Evolutionary conservation across 2,113 vertebrate genomes (phyloP).

Genomic region (Nicator chloris): DNA sequence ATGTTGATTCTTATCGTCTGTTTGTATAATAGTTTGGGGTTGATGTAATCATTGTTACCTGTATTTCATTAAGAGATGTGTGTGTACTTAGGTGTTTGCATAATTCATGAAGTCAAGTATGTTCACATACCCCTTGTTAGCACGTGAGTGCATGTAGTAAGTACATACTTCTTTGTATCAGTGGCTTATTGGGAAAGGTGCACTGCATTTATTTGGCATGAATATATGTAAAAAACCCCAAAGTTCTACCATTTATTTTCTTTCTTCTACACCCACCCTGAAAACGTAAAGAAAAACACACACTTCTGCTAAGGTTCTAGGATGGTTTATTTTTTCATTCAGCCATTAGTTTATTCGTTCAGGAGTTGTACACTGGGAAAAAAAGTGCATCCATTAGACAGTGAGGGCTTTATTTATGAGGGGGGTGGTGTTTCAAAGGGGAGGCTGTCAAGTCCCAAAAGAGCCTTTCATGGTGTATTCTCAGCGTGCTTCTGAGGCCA

Average conservation of each 20-base stretch:
- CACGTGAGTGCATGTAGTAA: neutral
- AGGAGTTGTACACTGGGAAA: slow-evolving; percentile 64
- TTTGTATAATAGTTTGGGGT: slow-evolving; percentile 63
- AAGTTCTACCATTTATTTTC: slow-evolving; percentile 62
- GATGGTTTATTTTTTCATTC: slow-evolving; percentile 71
- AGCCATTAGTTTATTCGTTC: slow-evolving; percentile 69
- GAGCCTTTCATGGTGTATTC: slow-evolving; percentile 63
- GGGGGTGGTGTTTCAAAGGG: slow-evolving; percentile 58
- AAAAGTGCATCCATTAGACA: slow-evolving; percentile 67
- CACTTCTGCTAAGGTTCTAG: slow-evolving; percentile 42
- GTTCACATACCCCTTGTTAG: slow-evolving; percentile 33
- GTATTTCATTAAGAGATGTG: slow-evolving; percentile 50
- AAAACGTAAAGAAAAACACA: slow-evolving; percentile 66
- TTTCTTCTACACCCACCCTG: slow-evolving; percentile 41
- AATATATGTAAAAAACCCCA: slow-evolving; percentile 29
- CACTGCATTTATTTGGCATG: neutral
- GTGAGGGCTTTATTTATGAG: slow-evolving; percentile 71
- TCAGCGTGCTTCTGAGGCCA: slow-evolving; percentile 66
- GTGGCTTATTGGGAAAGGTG: slow-evolving; percentile 16
- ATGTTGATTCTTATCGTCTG: slow-evolving; percentile 46
- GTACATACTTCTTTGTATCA: neutral
- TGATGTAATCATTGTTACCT: slow-evolving; percentile 54
- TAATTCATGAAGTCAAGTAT: slow-evolving; percentile 63
- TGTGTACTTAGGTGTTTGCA: slow-evolving; percentile 32
- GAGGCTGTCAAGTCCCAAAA: slow-evolving; percentile 64